phyloP scores from a whole-genome alignment of 2,888 invertebrate genomes.

The Polietes domitor region DNA sequence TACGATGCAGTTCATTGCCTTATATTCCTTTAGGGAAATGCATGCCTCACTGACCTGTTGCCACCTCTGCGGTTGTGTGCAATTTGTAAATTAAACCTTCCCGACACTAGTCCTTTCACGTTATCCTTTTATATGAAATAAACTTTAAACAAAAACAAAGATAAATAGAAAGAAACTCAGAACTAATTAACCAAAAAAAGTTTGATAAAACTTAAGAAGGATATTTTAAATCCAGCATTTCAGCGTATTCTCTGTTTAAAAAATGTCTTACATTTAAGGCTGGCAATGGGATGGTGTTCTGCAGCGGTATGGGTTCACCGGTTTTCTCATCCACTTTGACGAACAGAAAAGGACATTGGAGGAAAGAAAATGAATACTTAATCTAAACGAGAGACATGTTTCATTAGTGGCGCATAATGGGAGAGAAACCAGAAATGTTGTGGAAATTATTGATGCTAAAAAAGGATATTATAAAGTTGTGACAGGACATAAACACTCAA shows the following conservation, averaged over 20 bases:
- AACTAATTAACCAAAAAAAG: constrained; percentile 42
- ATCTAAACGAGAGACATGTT: constrained; percentile 82
- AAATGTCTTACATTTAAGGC: constrained; percentile 87
- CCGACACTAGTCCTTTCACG: neutral
- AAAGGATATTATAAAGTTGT: too few species aligned
- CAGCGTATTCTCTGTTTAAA: neutral
- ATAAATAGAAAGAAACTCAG: neutral
- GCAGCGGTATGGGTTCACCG: constrained; percentile 82
- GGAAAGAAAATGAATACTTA: constrained; percentile 87
- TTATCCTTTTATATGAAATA: constrained; percentile 10
- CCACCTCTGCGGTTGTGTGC: too few species aligned
- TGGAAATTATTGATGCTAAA: too few species aligned
- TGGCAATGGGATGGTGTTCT: constrained; percentile 85
- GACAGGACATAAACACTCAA: too few species aligned
- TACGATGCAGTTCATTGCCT: too few species aligned
- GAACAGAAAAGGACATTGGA: constrained; percentile 85
- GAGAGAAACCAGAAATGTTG: too few species aligned
- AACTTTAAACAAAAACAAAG: constrained; percentile 16
- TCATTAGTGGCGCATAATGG: neutral
- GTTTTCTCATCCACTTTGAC: constrained; percentile 85
- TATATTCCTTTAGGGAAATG: too few species aligned
- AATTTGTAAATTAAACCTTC: too few species aligned
- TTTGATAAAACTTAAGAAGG: constrained; percentile 20
- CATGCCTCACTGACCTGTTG: too few species aligned
- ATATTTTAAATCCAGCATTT: neutral